Conservation (phyloP, 2,113 vertebrate genomes). For the Noturus placidus region DNA sequence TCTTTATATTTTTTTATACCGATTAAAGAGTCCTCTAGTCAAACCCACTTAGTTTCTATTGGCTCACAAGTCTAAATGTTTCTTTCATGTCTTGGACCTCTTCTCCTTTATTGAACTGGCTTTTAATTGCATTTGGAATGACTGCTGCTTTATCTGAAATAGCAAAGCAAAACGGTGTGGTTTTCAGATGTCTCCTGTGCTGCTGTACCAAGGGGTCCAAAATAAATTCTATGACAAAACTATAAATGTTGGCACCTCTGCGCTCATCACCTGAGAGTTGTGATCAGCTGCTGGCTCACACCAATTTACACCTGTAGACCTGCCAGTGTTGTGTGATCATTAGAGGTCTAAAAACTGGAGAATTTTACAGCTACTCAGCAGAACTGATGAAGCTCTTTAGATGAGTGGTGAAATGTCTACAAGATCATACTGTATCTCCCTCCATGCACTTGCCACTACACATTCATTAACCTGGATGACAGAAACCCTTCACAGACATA, state of each 20-base stretch:
- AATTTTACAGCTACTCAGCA: background rate
- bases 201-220: background rate
- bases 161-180: background rate
- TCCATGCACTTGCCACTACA: background rate
- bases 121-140: background rate
- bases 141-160: background rate
- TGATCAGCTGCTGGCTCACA: background rate
- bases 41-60: background rate
- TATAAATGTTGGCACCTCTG: slow-evolving; percentile 4
- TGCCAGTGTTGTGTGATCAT: background rate
- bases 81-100: background rate
- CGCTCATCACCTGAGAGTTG: slow-evolving; percentile 3
- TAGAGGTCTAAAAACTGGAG: background rate
- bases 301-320: background rate
- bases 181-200: background rate
- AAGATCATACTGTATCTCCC: background rate
- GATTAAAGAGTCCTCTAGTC: background rate
- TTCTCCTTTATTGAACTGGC: background rate
- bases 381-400: background rate
- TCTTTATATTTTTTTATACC: background rate
- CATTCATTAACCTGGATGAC: background rate
- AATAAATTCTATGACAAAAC: background rate
- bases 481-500: background rate
- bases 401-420: slow-evolving; percentile 5
- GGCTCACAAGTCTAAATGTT: background rate